Evolutionary conservation across 1,140 invertebrate genomes (phyloP).

Genomic region (Telenomus remus): DNA sequence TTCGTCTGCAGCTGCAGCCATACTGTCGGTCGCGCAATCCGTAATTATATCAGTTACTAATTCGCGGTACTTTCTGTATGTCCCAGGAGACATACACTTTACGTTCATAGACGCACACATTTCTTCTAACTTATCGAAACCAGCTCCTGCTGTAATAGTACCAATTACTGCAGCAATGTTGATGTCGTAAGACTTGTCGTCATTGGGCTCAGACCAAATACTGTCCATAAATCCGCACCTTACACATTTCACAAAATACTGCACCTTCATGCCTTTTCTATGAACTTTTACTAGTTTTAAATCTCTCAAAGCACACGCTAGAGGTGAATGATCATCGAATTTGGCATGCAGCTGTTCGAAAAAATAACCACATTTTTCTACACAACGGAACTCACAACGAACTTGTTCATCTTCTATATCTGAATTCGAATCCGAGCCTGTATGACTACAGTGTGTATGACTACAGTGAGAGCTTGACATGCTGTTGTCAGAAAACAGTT

Average conservation of each 20-base stretch:
- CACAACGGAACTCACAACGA: too few species aligned
- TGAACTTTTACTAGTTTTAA: constrained; percentile 8
- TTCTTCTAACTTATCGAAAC: constrained; percentile 57
- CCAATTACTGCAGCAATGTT: constrained; percentile 52
- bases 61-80: constrained; percentile 43
- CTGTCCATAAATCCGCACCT: constrained; percentile 20
- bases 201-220: constrained; percentile 26
- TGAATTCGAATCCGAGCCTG: too few species aligned
- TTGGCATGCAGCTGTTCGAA: constrained; percentile 3
- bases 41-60: constrained; percentile 32
- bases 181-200: constrained; percentile 23
- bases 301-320: constrained; percentile 22
- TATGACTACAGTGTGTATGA: too few species aligned
- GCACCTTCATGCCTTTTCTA: constrained; percentile 8
- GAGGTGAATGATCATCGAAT: constrained; percentile 20
- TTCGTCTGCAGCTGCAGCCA: constrained; percentile 62
- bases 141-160: constrained; percentile 50
- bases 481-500: too few species aligned
- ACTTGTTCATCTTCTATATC: too few species aligned
- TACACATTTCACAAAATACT: constrained; percentile 31
- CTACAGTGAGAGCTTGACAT: too few species aligned
- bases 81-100: constrained; percentile 50
- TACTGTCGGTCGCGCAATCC: constrained; percentile 46
- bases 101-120: constrained; percentile 57
- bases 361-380: too few species aligned